Evolutionary conservation across 1,140 invertebrate genomes (phyloP), one percentile per base, ranked within the genome.

Genomic region (Cyphomyrmex costatus): DNA sequence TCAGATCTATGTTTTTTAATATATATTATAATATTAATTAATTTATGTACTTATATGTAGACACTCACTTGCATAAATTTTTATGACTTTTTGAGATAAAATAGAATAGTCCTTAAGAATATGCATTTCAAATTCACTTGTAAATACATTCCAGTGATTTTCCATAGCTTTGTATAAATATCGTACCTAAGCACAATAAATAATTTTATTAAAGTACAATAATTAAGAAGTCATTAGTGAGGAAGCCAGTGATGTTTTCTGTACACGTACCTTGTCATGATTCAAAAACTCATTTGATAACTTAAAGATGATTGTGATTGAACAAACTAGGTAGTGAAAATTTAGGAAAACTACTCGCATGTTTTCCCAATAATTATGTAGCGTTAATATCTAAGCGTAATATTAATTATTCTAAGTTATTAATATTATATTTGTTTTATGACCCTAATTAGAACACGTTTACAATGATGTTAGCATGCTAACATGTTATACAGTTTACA

Each of bases 71-170:
- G 60, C 33, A 19, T 78, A 78, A 21, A 21, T 51, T 46, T 30
- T 33, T 27, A 27, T 24, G 33, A 51, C 33, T 14, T 78, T 78
- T 33, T 7, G 58, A 2, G 42, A 65, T 49, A 65, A 3, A 5
- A 0, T 66, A n/a, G 76, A 65, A 36, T 65, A 78, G 0, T 66
- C 12, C 21, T 51, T 78, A 14, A 78, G 60, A 49, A 51, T 65
- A 33, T 3, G 42, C 0, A 51, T 8, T 33, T 78, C 60, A 10
- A 66, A 33, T 27, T 78, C 19, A 12, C 16, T 21, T 14, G 76
- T 66, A n/a, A 78, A 78, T 33, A 51, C 16, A 65, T 78, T 65
- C 76, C 76, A 78, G 0, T 78, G 60, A 21, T 65, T 61, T 46
- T 78, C 27, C 24, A 78, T 78, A 3, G 27, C 12, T 65, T 51